These are phyloP conservation scores for Sycophaga agraensis DNA, from an alignment of 1,140 invertebrate species.

Conservation along the genomic window DNA sequence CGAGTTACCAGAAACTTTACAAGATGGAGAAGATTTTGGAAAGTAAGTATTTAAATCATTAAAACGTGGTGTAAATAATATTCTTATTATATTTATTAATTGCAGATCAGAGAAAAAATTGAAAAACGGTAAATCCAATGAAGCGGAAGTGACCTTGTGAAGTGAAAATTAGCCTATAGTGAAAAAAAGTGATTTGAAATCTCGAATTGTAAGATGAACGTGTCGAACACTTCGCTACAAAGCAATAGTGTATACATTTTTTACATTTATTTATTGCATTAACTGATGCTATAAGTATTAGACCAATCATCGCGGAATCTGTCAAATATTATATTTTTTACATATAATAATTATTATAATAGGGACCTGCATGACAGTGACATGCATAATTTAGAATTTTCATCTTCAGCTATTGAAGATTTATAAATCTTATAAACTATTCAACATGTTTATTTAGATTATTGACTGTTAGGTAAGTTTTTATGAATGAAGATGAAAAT, in stretches of 20 bases:
- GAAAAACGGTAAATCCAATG: conserved; percentile 29
- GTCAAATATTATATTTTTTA: conserved; percentile 20
- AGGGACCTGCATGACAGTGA: background rate
- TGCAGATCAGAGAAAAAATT: conserved; percentile 29
- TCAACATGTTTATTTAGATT: background rate
- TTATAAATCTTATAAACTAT: background rate
- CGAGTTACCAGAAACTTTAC: conserved; percentile 74
- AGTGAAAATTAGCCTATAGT: conserved; percentile 2
- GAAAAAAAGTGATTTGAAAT: conserved; percentile 6
- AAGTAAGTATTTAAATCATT: conserved; percentile 47
- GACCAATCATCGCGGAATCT: conserved; percentile 5
- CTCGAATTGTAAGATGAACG: background rate
- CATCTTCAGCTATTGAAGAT: conserved; percentile 1
- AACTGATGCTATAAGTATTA: conserved; percentile 24
- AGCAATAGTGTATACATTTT: background rate
- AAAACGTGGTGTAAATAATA: background rate
- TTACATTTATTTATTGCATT: conserved; percentile 27
- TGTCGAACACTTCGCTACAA: background rate
- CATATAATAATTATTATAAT: conserved; percentile 8
- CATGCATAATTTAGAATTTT: background rate
- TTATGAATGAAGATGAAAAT: conserved; percentile 10
- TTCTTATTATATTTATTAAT: background rate
- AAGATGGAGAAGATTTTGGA: conserved; percentile 75
- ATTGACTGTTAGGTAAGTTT: background rate
- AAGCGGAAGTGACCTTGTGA: conserved; percentile 41